Evolutionary conservation across 2,797 vertebrate species (phyloP).

Genomic region (Enteromius radiatus): DNA sequence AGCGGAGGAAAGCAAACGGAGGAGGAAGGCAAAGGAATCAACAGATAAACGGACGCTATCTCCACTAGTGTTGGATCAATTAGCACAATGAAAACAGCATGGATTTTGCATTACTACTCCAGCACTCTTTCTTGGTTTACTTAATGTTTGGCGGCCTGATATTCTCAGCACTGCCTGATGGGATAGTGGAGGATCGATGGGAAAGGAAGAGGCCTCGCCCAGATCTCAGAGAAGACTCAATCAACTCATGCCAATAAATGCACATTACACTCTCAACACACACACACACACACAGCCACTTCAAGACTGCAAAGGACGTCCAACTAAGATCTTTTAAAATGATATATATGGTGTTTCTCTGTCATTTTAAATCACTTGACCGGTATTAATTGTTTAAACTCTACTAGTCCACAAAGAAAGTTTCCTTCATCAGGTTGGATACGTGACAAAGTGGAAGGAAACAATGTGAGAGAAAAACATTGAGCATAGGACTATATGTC

Average conservation of each 20-base stretch:
- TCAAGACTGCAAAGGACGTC: neutral
- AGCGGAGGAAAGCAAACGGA: constrained; percentile 41
- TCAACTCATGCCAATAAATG: constrained; percentile 57
- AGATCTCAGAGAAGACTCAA: constrained; percentile 57
- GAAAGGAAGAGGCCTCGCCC: constrained; percentile 38
- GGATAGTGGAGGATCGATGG: constrained; percentile 53
- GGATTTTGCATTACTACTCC: constrained; percentile 66
- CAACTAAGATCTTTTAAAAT: neutral
- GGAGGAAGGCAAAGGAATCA: constrained; percentile 51
- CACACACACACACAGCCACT: constrained; percentile 30
- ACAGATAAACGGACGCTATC: constrained; percentile 62
- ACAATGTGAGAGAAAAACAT: neutral
- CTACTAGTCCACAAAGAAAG: neutral
- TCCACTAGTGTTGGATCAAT: constrained; percentile 69
- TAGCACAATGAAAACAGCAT: constrained; percentile 70
- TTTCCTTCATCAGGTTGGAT: neutral
- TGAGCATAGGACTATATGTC: neutral
- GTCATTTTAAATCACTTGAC: neutral
- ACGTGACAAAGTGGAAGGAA: neutral
- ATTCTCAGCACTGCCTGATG: constrained; percentile 60
- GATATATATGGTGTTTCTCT: neutral
- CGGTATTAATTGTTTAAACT: too few relatives aligned
- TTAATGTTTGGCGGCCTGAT: constrained; percentile 65
- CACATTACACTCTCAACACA: constrained; percentile 15
- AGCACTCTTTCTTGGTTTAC: constrained; percentile 67